Percentiles rank a stretch among this genome's conserved stretches.
phyloP scores from a whole-genome alignment of 2,888 invertebrate species.

The Spisula subtruncata region DNA sequence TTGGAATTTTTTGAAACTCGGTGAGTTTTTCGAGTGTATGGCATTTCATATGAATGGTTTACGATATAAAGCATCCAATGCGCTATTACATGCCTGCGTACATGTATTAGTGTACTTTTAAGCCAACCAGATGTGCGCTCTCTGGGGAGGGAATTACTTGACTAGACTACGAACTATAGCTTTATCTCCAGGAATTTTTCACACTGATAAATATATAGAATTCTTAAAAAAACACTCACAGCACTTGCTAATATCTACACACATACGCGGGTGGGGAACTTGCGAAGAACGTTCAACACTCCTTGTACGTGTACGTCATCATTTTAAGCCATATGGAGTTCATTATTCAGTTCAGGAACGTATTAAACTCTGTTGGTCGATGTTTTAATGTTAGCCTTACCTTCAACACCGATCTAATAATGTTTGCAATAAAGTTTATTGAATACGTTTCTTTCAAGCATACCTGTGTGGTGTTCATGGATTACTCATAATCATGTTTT shows the following conservation, averaged over 20 bases:
- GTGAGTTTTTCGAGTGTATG: not conserved
- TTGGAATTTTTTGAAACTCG: not conserved
- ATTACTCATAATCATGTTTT: no score
- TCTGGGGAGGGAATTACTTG: not conserved
- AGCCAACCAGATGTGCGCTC: not conserved
- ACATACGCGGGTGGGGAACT: not conserved
- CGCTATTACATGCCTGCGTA: not conserved
- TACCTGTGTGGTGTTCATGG: no score
- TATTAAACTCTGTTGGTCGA: no score
- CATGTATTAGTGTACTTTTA: not conserved
- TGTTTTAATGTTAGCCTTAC: no score
- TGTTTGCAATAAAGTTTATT: no score
- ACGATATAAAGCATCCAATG: not conserved
- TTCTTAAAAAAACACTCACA: not conserved
- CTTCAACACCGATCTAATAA: no score
- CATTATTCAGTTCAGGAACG: no score
- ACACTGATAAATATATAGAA: conserved; percentile 2
- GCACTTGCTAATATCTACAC: not conserved
- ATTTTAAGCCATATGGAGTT: no score
- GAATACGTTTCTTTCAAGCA: no score
- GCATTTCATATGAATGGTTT: conserved; percentile 1
- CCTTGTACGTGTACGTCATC: not conserved
- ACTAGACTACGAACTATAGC: not conserved
- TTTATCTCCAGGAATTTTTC: conserved; percentile 18
- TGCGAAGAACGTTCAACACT: not conserved